Evolutionary conservation across 1,140 invertebrate species (phyloP), one percentile per base, ranked within the genome.

Genomic region (Lepidotrigona ventralis): DNA sequence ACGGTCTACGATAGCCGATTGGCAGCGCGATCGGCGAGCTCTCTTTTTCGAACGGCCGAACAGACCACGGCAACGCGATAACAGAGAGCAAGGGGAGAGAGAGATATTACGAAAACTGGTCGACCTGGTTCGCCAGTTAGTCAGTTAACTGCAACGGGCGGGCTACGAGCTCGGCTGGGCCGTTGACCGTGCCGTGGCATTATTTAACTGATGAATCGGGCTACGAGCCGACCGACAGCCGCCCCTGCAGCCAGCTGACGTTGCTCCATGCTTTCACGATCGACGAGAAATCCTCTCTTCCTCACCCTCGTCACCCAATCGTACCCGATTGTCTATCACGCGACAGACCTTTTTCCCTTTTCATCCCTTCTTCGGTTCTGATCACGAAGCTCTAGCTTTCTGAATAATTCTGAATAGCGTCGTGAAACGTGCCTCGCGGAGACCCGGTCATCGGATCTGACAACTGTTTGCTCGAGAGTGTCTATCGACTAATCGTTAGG

Each of bases 181-280:
- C 85, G 64, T 83, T 77, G 85, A 86, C 86, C 86, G 75, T 72
- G 53, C 64, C 72, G 29, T 71, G 33, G 76, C 56, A 84, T 87
- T 87, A 87, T 87, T 87, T 87, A 86, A 87, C 85, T 87, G 87
- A 87, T 87, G 85, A 87, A 87, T 81, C 77, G 77, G 69, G 54
- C 33, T 79, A 70, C 68, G 77, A 23, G 21, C 85, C 73, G 68
- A 39, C 33, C 77, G 86, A 87, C 73, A 87, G 86, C 54, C 72
- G 60, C 54, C 72, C 66, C 69, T 69, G 56, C 76, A 69, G 15
- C 23, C 86, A 86, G 78, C 86, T 89, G 88, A 89, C 79, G 78
- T 80, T 80, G 87, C 88, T 83, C 81, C 80, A 86, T 83, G 88
- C 79, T 80, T 79, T 84, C 70, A 68, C 81, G 69, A 89, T 88